A percentile compares a stretch with the other conserved stretches of the same genome.
phyloP scores from a whole-genome alignment of 2,888 invertebrate species.

The Entomobrya proxima region DNA sequence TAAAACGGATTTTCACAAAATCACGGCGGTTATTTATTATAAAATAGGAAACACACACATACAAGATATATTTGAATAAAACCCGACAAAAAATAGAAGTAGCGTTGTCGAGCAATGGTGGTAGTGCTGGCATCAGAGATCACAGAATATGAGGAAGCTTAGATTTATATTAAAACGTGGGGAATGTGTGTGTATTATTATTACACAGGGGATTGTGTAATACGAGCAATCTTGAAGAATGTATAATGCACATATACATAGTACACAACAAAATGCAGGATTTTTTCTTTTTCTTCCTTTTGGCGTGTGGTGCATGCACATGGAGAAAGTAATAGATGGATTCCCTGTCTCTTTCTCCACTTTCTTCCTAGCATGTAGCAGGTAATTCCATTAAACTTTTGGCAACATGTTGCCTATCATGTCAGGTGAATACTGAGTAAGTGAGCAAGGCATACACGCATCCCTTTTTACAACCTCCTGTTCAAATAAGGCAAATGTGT shows the following conservation, averaged over 20 bases:
- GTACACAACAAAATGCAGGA: not conserved
- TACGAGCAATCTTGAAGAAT: not conserved
- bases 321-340: conserved; percentile 3
- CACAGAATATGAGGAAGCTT: not conserved
- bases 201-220: conserved; percentile 16
- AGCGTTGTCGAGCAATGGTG: too few relatives aligned
- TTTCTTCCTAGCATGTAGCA: not conserved
- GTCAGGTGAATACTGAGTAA: conserved; percentile 32
- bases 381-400: conserved; percentile 62
- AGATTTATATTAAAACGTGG: too few relatives aligned
- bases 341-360: not conserved
- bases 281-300: not conserved
- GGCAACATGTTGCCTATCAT: conserved; percentile 60
- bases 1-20: conserved; percentile 59
- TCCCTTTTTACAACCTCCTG: conserved; percentile 32
- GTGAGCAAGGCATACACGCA: not conserved
- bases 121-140: not conserved
- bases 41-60: conserved; percentile 34
- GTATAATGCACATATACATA: not conserved
- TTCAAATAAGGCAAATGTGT: conserved; percentile 39
- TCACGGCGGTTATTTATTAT: conserved; percentile 60
- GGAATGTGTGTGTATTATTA: conserved; percentile 3
- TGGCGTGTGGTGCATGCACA: not conserved
- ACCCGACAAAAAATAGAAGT: conserved; percentile 8
- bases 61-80: conserved; percentile 42